A percentile compares a stretch with the other conserved stretches of the same genome.
Conservation (phyloP, 2,797 vertebrate species). For the Cephalopachus bancanus region DNA sequence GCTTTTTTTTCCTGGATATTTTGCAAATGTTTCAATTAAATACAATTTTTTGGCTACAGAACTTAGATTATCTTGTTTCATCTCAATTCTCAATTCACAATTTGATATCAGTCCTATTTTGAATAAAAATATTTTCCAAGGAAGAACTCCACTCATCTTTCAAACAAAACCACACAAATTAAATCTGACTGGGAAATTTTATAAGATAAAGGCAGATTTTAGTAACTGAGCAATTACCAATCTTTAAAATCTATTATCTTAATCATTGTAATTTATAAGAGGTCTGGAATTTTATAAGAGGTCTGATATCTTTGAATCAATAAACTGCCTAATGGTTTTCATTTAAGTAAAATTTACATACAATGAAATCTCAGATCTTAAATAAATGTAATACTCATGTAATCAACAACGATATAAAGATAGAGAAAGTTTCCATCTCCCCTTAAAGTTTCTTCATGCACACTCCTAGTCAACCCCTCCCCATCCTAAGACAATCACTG, state of each 20-base stretch:
- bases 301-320: conserved; percentile 16
- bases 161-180: conserved; percentile 39
- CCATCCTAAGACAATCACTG: not conserved
- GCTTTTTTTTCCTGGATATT: not conserved
- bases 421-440: not conserved
- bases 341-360: not conserved
- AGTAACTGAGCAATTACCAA: conserved; percentile 5
- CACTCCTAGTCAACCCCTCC: not conserved
- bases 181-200: conserved; percentile 46
- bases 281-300: not conserved
- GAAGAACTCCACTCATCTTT: not conserved
- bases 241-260: conserved; percentile 1
- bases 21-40: conserved; percentile 39
- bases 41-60: not conserved
- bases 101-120: conserved; percentile 11
- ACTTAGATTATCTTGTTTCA: conserved; percentile 29
- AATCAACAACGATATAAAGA: not conserved
- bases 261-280: conserved; percentile 12
- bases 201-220: not conserved
- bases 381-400: not conserved
- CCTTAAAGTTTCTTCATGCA: not conserved
- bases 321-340: not conserved
- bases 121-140: conserved; percentile 26
- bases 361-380: not conserved
- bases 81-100: conserved; percentile 15